phyloP scores from a whole-genome alignment of 2,797 vertebrate species.

The Pipistrellus kuhlii region DNA sequence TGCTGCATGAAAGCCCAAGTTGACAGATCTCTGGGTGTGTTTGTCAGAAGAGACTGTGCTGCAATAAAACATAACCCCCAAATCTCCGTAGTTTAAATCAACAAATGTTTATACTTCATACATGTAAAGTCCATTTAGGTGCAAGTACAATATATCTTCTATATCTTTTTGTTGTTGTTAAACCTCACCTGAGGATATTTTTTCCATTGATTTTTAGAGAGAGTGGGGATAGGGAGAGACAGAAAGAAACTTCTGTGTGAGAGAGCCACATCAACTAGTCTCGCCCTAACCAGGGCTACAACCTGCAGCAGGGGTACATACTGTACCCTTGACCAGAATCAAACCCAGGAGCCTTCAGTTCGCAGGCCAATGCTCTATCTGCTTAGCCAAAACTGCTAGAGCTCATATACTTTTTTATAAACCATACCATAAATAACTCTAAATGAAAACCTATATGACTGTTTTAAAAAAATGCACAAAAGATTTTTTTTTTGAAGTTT shows the following conservation, averaged over 20 bases:
- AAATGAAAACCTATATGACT: not conserved
- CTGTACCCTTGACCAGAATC: too few relatives aligned
- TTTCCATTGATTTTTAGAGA: too few relatives aligned
- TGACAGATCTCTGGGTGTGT: not conserved
- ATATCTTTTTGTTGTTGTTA: too few relatives aligned
- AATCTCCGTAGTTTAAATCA: not conserved
- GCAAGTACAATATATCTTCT: not conserved
- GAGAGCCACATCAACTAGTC: too few relatives aligned
- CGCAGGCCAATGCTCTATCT: too few relatives aligned
- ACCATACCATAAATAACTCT: not conserved
- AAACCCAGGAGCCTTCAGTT: too few relatives aligned
- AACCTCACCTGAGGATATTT: too few relatives aligned
- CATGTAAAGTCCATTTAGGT: not conserved
- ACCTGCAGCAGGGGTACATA: too few relatives aligned
- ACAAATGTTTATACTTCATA: not conserved
- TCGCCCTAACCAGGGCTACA: too few relatives aligned
- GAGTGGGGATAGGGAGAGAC: too few relatives aligned
- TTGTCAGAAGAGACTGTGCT: not conserved
- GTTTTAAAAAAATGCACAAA: not conserved
- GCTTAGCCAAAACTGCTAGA: too few relatives aligned
- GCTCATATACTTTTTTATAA: not conserved
- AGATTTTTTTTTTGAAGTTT: not conserved
- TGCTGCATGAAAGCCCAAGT: not conserved
- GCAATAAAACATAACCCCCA: not conserved
- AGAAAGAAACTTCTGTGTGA: too few relatives aligned